Percentiles rank a stretch among this genome's conserved stretches.
These are phyloP conservation scores for Platorchestia sp. DNA, from an alignment of 1,140 invertebrate genomes.

Conservation along the genomic window DNA sequence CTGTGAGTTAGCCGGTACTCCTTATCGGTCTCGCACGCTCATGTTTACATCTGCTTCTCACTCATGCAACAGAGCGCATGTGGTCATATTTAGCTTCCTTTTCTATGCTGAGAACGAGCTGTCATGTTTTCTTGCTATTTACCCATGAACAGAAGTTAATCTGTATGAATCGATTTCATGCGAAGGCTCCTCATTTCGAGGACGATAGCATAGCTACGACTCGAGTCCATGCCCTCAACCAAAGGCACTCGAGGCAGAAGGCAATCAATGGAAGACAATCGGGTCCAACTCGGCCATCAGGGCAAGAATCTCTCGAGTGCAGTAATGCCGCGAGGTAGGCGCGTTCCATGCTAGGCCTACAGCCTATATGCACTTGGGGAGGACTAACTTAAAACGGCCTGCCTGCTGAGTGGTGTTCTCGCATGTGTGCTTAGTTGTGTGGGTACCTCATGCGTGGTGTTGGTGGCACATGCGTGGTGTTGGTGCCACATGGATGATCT, in stretches of 20 bases:
- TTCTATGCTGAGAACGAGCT: no score
- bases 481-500: no score
- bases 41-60: no score
- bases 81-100: no score
- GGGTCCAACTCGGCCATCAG: conserved; percentile 18
- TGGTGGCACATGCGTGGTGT: no score
- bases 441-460: no score
- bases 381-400: not conserved
- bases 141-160: not conserved
- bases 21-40: no score
- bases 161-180: not conserved
- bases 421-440: no score
- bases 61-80: no score
- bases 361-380: not conserved
- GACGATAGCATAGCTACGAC: not conserved
- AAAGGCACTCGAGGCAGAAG: conserved; percentile 37
- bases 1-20: no score
- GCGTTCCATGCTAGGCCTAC: not conserved
- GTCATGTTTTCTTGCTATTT: not conserved
- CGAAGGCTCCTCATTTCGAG: not conserved
- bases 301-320: conserved; percentile 36
- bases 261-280: conserved; percentile 53
- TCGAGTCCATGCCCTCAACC: no score
- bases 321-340: conserved; percentile 30
- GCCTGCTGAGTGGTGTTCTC: not conserved